Conservation (phyloP, 2,113 vertebrate genomes). For the Colistium nudipinnis region DNA sequence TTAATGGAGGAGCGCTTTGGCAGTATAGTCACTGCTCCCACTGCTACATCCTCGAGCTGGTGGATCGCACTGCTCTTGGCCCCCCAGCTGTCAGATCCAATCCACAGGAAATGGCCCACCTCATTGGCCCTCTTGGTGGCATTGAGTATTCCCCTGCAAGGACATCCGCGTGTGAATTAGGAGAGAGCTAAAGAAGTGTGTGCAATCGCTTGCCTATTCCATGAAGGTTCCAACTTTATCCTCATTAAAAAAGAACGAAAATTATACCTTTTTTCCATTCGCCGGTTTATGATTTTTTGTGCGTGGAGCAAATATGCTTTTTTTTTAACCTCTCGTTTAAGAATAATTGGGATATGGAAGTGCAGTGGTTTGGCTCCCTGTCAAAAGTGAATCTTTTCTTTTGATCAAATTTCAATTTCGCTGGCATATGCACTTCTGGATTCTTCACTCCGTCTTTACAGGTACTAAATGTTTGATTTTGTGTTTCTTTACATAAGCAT, state of each 20-base stretch:
- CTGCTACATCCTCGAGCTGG: slow-evolving; percentile 89
- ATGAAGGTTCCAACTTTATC: not conserved
- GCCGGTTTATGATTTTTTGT: not conserved
- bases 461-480: slow-evolving; percentile 52
- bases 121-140: slow-evolving; percentile 92
- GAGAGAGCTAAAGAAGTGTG: slow-evolving; percentile 24
- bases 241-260: slow-evolving; percentile 19
- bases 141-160: slow-evolving; percentile 90
- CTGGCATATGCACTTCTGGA: slow-evolving; percentile 6
- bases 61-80: slow-evolving; percentile 87
- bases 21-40: slow-evolving; percentile 93
- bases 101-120: slow-evolving; percentile 94
- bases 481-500: slow-evolving; percentile 43
- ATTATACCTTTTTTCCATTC: not conserved
- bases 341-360: not conserved
- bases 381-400: not conserved
- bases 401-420: slow-evolving; percentile 2
- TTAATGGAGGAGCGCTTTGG: slow-evolving; percentile 93
- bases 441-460: slow-evolving; percentile 34
- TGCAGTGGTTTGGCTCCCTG: not conserved
- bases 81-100: slow-evolving; percentile 96
- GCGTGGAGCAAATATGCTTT: not conserved
- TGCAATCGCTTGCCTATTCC: slow-evolving; percentile 52
- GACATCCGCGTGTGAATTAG: slow-evolving; percentile 52
- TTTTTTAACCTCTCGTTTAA: slow-evolving; percentile 22